Percentiles rank a stretch among this genome's conserved stretches.
Conservation (phyloP, 1,140 invertebrate species). For the Lepidurus apus region DNA sequence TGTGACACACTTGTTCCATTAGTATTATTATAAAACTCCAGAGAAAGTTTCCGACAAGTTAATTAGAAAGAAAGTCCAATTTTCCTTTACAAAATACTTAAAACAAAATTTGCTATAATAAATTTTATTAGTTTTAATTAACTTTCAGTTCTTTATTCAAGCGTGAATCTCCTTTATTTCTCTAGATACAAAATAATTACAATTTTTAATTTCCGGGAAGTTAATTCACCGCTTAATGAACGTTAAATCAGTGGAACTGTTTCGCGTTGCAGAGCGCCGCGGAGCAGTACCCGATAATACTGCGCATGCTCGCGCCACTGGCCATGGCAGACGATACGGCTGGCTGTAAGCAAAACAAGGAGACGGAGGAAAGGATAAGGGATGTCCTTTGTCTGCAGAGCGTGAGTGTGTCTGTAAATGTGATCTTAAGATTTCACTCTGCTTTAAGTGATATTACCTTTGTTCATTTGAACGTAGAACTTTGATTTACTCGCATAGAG, state of each 20-base stretch:
- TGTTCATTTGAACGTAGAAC: not conserved
- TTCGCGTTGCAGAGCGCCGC: not conserved
- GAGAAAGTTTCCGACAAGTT: not conserved
- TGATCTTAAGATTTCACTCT: not conserved
- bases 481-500: not conserved
- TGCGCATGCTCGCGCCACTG: not conserved
- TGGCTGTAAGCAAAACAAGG: not conserved
- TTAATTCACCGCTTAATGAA: not conserved
- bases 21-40: not conserved
- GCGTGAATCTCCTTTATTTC: too few species aligned
- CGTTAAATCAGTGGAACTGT: not conserved
- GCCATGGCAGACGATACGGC: not conserved
- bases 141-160: too few species aligned
- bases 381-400: constrained; percentile 10
- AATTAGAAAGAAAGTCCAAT: too few species aligned
- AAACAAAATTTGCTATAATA: too few species aligned
- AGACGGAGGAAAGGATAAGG: not conserved
- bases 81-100: too few species aligned
- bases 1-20: not conserved
- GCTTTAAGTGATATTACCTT: not conserved
- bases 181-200: not conserved
- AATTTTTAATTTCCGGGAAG: not conserved
- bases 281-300: not conserved
- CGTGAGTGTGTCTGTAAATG: not conserved
- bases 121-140: too few species aligned